Evolutionary conservation across 1,140 invertebrate genomes (phyloP), one percentile per base, ranked within the genome.

Genomic region (Eriocheir sinensis): DNA sequence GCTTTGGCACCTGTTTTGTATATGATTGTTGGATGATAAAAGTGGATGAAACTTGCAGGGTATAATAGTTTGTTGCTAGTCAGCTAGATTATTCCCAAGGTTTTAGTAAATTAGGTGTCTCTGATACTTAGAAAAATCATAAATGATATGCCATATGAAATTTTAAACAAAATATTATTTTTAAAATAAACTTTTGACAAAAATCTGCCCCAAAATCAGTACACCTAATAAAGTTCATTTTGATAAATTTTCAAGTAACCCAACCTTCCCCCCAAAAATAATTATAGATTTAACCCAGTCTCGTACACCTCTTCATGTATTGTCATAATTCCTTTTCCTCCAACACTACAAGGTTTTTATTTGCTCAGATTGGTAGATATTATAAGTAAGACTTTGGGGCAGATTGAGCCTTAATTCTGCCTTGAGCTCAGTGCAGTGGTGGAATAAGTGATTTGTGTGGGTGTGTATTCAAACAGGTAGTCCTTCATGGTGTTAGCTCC

Each of bases 121-220:
- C 60, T n/a, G n/a, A 72, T 72, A 72, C n/a, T 72, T 72, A n/a
- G 60, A 21, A 72, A 21, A 72, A 72, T n/a, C 21, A n/a, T 21
- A n/a, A 72, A 72, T n/a, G 27, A 72, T n/a, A n/a, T n/a, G 27
- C 60, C 60, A 72, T n/a, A 72, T n/a, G 60, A 4, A 72, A 72
- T 72, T 72, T 72, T 72, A 72, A 72, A 21, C 27, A 72, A 72
- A 72, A 72, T 72, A 72, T n/a, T 72, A n/a, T 72, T 72, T 72
- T 72, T 72, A 72, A 1, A 72, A 21, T 72, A 72, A 72, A n/a
- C 21, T 1, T n/a, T 12, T 72, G 27, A 72, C n/a, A 72, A 72
- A 72, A 72, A 3, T 27, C 21, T 72, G 60, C 4, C 44, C 44
- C 60, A 4, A 72, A n/a, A 6, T n/a, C 60, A 72, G 6, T 21